These are phyloP conservation scores for Artemia sinica DNA, from an alignment of 2,888 invertebrate genomes.

Conservation along the genomic window DNA sequence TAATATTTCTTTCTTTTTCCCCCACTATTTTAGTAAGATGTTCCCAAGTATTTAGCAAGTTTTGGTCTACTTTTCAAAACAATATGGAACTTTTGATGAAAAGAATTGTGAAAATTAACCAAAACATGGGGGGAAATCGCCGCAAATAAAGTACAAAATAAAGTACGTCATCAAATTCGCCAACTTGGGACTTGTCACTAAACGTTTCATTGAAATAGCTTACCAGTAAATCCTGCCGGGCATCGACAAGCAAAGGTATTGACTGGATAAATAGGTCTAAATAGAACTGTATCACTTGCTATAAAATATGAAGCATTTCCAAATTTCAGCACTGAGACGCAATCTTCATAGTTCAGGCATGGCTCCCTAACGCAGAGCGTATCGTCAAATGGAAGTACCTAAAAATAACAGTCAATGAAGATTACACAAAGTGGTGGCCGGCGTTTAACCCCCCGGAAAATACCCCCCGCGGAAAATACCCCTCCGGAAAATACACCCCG, in stretches of 20 bases:
- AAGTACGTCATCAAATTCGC: not conserved
- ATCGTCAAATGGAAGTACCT: slow-evolving; percentile 87
- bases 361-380: slow-evolving; percentile 89
- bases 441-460: no score
- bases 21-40: no score
- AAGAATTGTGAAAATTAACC: no score
- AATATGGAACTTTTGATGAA: no score
- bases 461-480: no score
- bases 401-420: slow-evolving; percentile 21
- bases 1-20: no score
- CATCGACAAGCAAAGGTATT: slow-evolving; percentile 84
- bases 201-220: slow-evolving; percentile 23
- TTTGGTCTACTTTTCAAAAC: no score
- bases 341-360: slow-evolving; percentile 82
- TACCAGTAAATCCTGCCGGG: slow-evolving; percentile 72
- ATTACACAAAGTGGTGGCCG: no score
- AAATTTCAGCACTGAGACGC: slow-evolving; percentile 73
- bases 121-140: no score
- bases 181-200: not conserved
- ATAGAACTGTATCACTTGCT: slow-evolving; percentile 68
- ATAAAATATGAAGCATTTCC: slow-evolving; percentile 82
- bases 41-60: no score
- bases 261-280: slow-evolving; percentile 83
- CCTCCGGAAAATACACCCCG: no score
- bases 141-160: not conserved